Evolutionary conservation across 2,888 invertebrate genomes (phyloP), one percentile per base, ranked within the genome.

Genomic region (Leptarthrus brevirostris): DNA sequence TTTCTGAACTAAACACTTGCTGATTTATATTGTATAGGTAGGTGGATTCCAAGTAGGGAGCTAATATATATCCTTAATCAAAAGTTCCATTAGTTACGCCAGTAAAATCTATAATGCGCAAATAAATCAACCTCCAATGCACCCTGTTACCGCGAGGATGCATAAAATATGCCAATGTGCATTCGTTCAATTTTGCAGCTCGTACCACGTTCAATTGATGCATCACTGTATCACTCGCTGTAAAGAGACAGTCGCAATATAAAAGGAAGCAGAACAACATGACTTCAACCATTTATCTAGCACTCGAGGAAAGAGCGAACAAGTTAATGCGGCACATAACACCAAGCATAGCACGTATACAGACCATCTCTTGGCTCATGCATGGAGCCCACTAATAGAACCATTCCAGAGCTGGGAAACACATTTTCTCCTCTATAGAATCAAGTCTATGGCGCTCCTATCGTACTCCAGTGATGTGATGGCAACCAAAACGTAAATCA

Each of bases 401-500:
- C 64, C 64, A 64, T 64, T 64, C 64, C 44, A 26, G 40, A 44
- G 44, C 64, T 47, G 22, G 64, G 64, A 44, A 64, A 64, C 47
- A 40, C 64, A 64, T 64, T 64, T 47, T 47, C 64, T 64, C 64
- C 26, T 26, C 58, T 44, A 24, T 64, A 22, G 44, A 64, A 24
- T 64, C 64, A 22, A 64, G 64, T 64, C 64, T 64, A 64, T 64
- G 24, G 64, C 6, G 44, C 64, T 44, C 61, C n/a, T 30, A 8
- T 30, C 30, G 44, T 64, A 64, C 44, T 64, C 47, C 64, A 14
- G 44, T 64, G 64, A 64, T 44, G 64, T 64, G 64, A 44, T 64
- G 44, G 64, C 64, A 64, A 64, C 64, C 64, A 64, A 64, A 64
- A 64, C 64, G 64, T 64, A 64, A 64, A 64, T 64, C 64, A 64